Base-by-base conservation (phyloP, 2,888 invertebrate genomes). In the Cephus pygmeus region DNA sequence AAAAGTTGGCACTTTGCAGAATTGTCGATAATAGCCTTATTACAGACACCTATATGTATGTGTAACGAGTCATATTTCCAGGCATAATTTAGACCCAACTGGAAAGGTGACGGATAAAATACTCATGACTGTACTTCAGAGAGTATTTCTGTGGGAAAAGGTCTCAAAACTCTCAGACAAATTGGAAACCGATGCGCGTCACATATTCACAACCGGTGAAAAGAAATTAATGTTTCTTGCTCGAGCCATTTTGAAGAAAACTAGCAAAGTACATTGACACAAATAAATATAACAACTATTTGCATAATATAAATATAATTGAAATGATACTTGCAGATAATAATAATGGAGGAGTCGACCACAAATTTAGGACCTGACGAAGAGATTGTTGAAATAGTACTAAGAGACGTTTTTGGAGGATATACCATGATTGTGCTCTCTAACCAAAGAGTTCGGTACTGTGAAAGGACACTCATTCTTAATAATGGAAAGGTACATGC, bases 61-160 rank as follows among this genome's bases (percentile, higher is more conserved):
- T 23, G 6, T 56, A 23, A 56, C 23, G 9, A 56, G 56, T 56
- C 2, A 23, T 56, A 23, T 31, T 73, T 75, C 15, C 75, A 82
- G 83, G 75, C 84, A 87, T 74, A 87, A 87, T 82, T 80, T 87
- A 69, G 87, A 87, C 79, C 86, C 85, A 9, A 79, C 78, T 11
- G 79, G 81, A 68, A 79, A 81, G 69, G 81, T 78, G 74, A 75
- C 80, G 11, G 85, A 87, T 73, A 82, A 85, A 68, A 77, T 75
- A 23, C 73, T 87, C 2, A 85, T 87, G 82, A 78, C 76, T 30
- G 83, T 82, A 11, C 77, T 87, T 79, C 87, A 87, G 75, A 83
- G 79, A 73, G 84, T 87, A 69, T 81, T 79, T 56, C 73, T 87
- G 23, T 87, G 87, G 87, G 87, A 86, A 74, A 87, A 85, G 78